Evolutionary conservation across 2,797 vertebrate genomes (phyloP).

Genomic region (Muscicapa comitata): DNA sequence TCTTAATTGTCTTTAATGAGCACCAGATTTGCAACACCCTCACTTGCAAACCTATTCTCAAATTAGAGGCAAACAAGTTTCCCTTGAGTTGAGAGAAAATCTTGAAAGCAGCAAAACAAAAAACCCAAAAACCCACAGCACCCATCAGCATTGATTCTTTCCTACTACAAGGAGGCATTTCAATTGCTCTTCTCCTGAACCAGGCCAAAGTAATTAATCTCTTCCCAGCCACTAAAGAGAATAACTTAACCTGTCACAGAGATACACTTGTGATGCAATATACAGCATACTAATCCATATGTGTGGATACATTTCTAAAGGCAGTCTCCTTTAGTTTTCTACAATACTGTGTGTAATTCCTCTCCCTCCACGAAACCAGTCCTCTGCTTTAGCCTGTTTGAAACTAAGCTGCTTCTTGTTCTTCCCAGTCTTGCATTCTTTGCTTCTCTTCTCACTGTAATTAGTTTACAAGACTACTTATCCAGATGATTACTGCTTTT

Average conservation of each 20-base stretch:
- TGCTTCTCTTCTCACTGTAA: slow-evolving; percentile 31
- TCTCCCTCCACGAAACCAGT: neutral
- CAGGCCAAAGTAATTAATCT: neutral
- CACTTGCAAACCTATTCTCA: slow-evolving; percentile 59
- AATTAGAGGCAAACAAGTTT: slow-evolving; percentile 41
- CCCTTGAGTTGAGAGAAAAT: slow-evolving; percentile 49
- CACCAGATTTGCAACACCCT: slow-evolving; percentile 77
- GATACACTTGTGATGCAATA: neutral
- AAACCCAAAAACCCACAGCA: neutral
- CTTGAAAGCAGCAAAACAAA: slow-evolving; percentile 15
- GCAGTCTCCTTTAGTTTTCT: neutral
- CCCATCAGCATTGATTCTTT: neutral
- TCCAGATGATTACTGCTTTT: slow-evolving; percentile 52
- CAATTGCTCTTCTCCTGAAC: slow-evolving; percentile 1
- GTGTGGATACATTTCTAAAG: neutral
- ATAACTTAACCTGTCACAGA: neutral
- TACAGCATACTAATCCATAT: neutral
- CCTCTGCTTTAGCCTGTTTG: neutral
- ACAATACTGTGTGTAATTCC: neutral
- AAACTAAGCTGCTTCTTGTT: slow-evolving; percentile 19
- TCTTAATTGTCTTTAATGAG: slow-evolving; percentile 90
- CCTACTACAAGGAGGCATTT: neutral
- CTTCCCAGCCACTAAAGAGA: neutral
- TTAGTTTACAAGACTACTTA: slow-evolving; percentile 61
- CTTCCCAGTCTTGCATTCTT: slow-evolving; percentile 12